These are phyloP conservation scores for Pheosia tremula DNA, from an alignment of 2,888 invertebrate genomes.

Conservation along the genomic window DNA sequence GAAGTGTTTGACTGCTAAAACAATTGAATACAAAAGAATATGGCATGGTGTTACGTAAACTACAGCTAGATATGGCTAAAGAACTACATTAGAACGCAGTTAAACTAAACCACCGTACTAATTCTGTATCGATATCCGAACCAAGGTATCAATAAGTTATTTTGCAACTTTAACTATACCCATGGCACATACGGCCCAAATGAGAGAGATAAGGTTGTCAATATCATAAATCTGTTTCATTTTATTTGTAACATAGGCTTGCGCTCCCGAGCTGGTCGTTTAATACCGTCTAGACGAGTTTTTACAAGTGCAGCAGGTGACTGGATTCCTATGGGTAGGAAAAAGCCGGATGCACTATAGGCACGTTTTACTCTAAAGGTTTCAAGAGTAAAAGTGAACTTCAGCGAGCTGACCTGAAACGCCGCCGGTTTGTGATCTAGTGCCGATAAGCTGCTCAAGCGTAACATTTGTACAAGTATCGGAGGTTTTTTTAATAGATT, in stretches of 20 bases:
- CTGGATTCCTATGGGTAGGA: slow-evolving; percentile 48
- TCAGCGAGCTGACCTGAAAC: slow-evolving; percentile 5
- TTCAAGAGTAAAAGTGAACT: slow-evolving; percentile 21
- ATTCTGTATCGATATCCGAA: too few relatives aligned
- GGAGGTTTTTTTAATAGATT: not conserved
- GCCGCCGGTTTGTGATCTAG: slow-evolving; percentile 1
- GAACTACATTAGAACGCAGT: too few relatives aligned
- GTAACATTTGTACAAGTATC: not conserved
- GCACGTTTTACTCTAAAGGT: slow-evolving; percentile 20
- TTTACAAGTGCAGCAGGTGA: slow-evolving; percentile 66
- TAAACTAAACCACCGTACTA: too few relatives aligned
- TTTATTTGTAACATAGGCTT: slow-evolving; percentile 47
- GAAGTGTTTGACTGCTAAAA: not conserved
- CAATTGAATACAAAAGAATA: not conserved
- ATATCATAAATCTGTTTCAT: slow-evolving; percentile 42
- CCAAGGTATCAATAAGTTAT: too few relatives aligned
- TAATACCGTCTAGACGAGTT: slow-evolving; percentile 72
- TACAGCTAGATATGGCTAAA: not conserved
- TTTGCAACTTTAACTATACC: too few relatives aligned
- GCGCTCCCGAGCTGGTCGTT: slow-evolving; percentile 46
- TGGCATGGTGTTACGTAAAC: not conserved
- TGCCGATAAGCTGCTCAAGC: not conserved
- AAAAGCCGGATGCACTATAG: slow-evolving; percentile 37
- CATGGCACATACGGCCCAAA: too few relatives aligned
- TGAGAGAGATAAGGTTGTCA: slow-evolving; percentile 41